Evolutionary conservation across 1,140 invertebrate species (phyloP).

Genomic region (Macrotrachela quadricornifera): DNA sequence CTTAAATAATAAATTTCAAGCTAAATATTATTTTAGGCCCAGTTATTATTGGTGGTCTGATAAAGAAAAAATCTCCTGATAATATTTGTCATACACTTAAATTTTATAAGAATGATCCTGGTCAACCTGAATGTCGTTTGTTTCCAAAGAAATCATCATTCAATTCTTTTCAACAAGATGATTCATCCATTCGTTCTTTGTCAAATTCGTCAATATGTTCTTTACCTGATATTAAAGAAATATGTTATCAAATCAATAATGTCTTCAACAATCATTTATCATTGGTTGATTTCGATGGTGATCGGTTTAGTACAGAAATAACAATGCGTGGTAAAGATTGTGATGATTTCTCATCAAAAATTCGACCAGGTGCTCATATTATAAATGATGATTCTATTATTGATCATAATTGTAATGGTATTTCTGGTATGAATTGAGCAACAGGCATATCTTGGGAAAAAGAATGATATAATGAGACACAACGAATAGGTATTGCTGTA

Average conservation of each 20-base stretch:
- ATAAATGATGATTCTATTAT: conserved; percentile 17
- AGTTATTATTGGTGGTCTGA: conserved; percentile 13
- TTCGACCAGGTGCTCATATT: conserved; percentile 29
- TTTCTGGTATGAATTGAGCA: conserved; percentile 23
- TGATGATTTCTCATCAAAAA: conserved; percentile 20
- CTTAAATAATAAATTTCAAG: conserved; percentile 11
- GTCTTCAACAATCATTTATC: conserved; percentile 16
- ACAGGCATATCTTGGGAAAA: conserved; percentile 28
- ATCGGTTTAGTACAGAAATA: conserved; percentile 24
- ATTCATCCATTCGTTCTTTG: no score
- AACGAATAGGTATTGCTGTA: conserved; percentile 26
- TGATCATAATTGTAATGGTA: conserved; percentile 36
- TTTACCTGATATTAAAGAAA: no score
- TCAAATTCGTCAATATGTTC: no score
- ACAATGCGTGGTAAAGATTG: conserved; percentile 35
- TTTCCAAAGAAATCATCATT: conserved; percentile 7
- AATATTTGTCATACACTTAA: conserved; percentile 18
- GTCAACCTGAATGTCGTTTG: conserved; percentile 12
- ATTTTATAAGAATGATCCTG: conserved; percentile 15
- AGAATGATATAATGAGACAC: conserved; percentile 22
- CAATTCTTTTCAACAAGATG: no score
- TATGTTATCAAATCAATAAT: no score
- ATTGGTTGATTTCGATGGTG: conserved; percentile 18
- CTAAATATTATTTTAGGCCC: conserved; percentile 13
- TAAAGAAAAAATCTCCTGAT: conserved; percentile 17